These are phyloP conservation scores for Acrobeloides nanus DNA, from an alignment of 2,888 invertebrate genomes.

Conservation along the genomic window DNA sequence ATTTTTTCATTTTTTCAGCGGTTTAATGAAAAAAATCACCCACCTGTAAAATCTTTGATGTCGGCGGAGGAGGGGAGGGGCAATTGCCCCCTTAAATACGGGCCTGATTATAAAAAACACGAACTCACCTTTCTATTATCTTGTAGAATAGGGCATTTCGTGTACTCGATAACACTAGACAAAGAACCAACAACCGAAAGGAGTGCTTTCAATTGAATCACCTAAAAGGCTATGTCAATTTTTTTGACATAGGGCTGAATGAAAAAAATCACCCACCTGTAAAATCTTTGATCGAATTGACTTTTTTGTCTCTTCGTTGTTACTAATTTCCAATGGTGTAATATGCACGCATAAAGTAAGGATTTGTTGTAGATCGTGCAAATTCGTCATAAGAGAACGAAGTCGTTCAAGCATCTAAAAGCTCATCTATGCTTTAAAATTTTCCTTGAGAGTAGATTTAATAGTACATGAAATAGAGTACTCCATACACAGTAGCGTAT, in stretches of 20 bases:
- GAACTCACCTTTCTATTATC: conserved; percentile 21
- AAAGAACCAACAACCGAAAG: conserved; percentile 24
- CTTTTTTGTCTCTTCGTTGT: conserved; percentile 53
- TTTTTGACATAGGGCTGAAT: background rate
- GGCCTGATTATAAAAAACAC: too few species aligned
- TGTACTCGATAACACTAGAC: conserved; percentile 14
- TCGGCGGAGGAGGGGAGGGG: too few species aligned
- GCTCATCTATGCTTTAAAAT: too few species aligned
- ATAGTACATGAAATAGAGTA: too few species aligned
- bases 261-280: conserved; percentile 13
- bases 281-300: conserved; percentile 20
- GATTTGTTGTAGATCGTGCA: conserved; percentile 73
- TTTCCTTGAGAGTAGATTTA: too few species aligned
- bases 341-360: conserved; percentile 60
- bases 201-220: conserved; percentile 20
- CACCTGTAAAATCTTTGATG: too few species aligned
- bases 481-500: too few species aligned
- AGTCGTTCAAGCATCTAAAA: conserved; percentile 31
- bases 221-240: conserved; percentile 1
- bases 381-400: conserved; percentile 54
- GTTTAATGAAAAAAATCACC: too few species aligned
- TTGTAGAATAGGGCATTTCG: conserved; percentile 21
- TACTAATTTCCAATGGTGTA: conserved; percentile 54
- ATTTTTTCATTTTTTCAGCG: too few species aligned
- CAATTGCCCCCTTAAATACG: too few species aligned